Percentiles rank a stretch among this genome's conserved stretches.
phyloP scores from a whole-genome alignment of 2,797 vertebrate genomes.

The Petrocephalus schoutedeni region DNA sequence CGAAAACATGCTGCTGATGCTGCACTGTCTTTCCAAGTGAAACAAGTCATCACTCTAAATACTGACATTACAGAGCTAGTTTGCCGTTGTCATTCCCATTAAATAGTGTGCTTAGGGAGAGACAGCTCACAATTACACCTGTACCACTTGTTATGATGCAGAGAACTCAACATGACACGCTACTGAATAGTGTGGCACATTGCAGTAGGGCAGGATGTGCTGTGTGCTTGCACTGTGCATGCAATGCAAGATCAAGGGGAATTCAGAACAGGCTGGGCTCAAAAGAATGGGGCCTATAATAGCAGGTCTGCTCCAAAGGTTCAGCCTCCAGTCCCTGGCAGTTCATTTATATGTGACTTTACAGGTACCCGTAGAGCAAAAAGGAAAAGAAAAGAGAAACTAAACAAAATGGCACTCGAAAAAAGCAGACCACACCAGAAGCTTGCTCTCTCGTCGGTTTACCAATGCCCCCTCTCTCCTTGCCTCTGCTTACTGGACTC shows the following conservation, averaged over 20 bases:
- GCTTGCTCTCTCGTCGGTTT: constrained; percentile 44
- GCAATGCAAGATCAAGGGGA: neutral
- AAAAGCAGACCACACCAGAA: constrained; percentile 60
- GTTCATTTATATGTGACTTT: constrained; percentile 63
- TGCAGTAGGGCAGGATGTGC: neutral
- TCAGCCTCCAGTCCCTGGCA: constrained; percentile 48
- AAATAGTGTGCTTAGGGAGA: neutral
- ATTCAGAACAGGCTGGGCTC: neutral
- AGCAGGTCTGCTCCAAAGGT: constrained; percentile 39
- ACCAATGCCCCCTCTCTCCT: constrained; percentile 55
- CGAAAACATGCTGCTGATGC: constrained; percentile 16
- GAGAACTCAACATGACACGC: neutral
- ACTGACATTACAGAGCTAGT: constrained; percentile 1
- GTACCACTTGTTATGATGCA: neutral
- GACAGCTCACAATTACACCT: neutral
- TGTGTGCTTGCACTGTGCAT: neutral
- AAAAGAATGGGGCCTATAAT: neutral
- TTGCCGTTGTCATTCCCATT: neutral
- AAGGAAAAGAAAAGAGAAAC: constrained; percentile 19
- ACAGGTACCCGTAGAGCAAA: constrained; percentile 54
- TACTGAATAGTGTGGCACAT: neutral
- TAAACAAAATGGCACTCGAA: constrained; percentile 42
- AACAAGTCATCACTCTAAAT: neutral
- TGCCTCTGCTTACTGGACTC: constrained; percentile 46
- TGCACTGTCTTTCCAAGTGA: neutral